phyloP scores from a whole-genome alignment of 1,140 invertebrate genomes.

The Rhagoletis zephyria region DNA sequence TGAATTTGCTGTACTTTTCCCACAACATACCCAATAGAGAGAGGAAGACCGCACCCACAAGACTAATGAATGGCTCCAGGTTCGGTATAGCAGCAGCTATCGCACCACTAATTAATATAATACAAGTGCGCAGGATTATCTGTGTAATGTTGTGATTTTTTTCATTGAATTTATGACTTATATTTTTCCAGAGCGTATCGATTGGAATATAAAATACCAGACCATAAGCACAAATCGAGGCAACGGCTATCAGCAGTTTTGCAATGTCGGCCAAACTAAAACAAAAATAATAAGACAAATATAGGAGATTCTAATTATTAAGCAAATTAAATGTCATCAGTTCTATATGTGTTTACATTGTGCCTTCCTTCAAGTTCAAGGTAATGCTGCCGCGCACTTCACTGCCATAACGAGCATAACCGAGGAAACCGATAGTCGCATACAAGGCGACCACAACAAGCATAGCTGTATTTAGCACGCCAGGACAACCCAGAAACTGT shows the following conservation, averaged over 20 bases:
- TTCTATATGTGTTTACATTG: conserved; percentile 75
- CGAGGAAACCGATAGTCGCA: conserved; percentile 85
- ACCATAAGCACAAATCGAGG: conserved; percentile 90
- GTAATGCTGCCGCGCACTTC: conserved; percentile 80
- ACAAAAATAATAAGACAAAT: background rate
- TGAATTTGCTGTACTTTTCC: background rate
- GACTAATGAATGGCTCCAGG: conserved; percentile 88
- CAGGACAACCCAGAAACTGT: conserved; percentile 85
- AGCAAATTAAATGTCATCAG: too few relatives aligned
- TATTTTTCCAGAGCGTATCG: conserved; percentile 79
- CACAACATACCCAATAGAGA: conserved; percentile 81
- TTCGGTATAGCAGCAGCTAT: conserved; percentile 85
- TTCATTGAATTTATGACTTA: background rate
- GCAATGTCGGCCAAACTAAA: conserved; percentile 80
- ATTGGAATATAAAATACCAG: conserved; percentile 90
- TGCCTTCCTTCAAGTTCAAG: conserved; percentile 78
- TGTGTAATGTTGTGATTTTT: conserved; percentile 77
- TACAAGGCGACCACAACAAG: conserved; percentile 82
- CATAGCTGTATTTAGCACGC: conserved; percentile 89
- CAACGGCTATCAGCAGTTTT: conserved; percentile 87
- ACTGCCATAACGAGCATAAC: conserved; percentile 85
- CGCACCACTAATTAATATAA: conserved; percentile 75
- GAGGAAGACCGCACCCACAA: conserved; percentile 90
- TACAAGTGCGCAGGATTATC: conserved; percentile 77
- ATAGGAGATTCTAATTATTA: too few relatives aligned